Base-by-base conservation (phyloP, 2,113 vertebrate species). In the Stigmatopora argus region DNA sequence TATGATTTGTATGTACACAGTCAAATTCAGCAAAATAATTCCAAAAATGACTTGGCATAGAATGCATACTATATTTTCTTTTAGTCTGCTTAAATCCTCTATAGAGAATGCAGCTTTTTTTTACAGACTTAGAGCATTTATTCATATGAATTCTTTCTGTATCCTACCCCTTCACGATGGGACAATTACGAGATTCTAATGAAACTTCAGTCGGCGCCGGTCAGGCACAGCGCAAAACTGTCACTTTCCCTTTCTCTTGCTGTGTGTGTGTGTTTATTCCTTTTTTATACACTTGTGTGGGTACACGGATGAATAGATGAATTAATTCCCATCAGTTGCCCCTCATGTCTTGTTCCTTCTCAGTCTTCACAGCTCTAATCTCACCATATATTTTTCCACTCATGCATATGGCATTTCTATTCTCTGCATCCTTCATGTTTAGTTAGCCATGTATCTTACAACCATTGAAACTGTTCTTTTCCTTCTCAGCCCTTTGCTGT, bases 161-260 rank as follows among this genome's bases (percentile, higher is more conserved):
- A 65, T 7, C 61, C 35, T 64, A 8, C 70, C 21, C 62, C 80
- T 81, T 34, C 66, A 74, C 71, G 69, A 79, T 78, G 49, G 77
- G 80, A 87, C 80, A 87, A 82, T 86, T 79, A 86, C 86, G 84
- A 85, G 80, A 77, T 87, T 86, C 81, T 87, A 86, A 86, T 88
- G 75, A 86, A 89, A 83, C 78, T 82, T 84, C 80, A 83, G 77
- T 82, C 64, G 74, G 60, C 52, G 55, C 10, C 77, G 84, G 80
- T 81, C 77, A 70, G 46, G 67, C 77, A 77, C 66, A 23, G 67
- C 85, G 84, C 76, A 70, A 69, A 77, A 65, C 83, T 86, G 34
- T 60, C 58, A 44, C 34, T 60, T 44, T 7, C 19, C n/a, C 53
- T 15, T 23, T 31, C 53, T 31, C 53, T 3, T 19, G 51, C 51